Evolutionary conservation across 2,113 vertebrate genomes (phyloP), one percentile per base, ranked within the genome.

Genomic region (Oncorhynchus mykiss): DNA sequence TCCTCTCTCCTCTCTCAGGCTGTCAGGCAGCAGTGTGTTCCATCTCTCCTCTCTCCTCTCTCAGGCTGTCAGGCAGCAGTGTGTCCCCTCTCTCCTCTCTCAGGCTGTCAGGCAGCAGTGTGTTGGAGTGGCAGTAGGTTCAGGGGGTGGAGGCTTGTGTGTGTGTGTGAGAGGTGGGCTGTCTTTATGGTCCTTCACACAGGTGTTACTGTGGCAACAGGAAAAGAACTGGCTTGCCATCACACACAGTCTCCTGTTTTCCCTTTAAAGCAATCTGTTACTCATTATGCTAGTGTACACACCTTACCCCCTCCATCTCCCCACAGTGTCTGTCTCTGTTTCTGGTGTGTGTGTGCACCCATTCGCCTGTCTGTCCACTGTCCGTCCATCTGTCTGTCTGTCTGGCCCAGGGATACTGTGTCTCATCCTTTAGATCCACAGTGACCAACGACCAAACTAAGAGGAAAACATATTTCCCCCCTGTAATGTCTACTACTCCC

Each of bases 141-240:
- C 51, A 20, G 67, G 34, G 8, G 34, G 18, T 48, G n/a, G 67
- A 69, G 67, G 20, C 67, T 54, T 22, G 31, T 45, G 54, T 45
- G 20, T 62, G 20, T 31, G 80, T 60, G 77, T 27, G 76, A 71
- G 80, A 65, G 60, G 75, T 70, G 75, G 83, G 82, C 70, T 34
- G 80, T 79, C 34, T 79, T 81, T 75, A 72, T 76, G 70, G 76
- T 80, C 77, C 75, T 81, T 79, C 82, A 81, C 80, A 75, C 74
- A 72, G 22, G 72, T 78, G 87, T 89, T 87, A 83, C 87, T 82
- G 85, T 89, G 87, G 84, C 87, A 89, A 86, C 85, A 59, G 64
- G 67, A 76, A 73, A 67, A 67, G 20, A 57, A 72, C 81, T 66
- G 20, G 34, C 68, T 78, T 77, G 67, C 51, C 80, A 78, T 81